phyloP scores from a whole-genome alignment of 2,797 vertebrate genomes.

The Tapirus indicus region DNA sequence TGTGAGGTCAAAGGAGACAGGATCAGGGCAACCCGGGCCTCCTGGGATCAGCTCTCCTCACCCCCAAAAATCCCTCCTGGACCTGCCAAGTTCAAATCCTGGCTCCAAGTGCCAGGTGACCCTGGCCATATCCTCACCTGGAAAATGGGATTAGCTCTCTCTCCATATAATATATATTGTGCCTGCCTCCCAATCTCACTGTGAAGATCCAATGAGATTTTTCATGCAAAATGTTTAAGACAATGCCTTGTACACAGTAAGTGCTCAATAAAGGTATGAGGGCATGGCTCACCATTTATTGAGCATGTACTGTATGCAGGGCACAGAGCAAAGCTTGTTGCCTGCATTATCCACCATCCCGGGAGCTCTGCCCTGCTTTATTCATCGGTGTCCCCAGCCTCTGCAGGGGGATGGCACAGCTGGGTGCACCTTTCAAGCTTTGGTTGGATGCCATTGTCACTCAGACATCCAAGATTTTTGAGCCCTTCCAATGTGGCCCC shows the following conservation, averaged over 20 bases:
- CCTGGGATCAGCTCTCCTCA: not conserved
- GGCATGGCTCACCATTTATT: not conserved
- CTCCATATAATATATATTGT: fast-evolving
- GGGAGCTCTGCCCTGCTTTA: not conserved
- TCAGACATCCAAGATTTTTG: not conserved
- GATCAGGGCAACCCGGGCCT: not conserved
- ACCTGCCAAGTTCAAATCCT: not conserved
- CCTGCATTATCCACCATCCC: not conserved
- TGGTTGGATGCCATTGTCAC: not conserved
- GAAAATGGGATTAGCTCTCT: not conserved
- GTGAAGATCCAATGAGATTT: not conserved
- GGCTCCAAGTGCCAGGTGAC: not conserved
- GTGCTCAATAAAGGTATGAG: fast-evolving
- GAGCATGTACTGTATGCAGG: fast-evolving
- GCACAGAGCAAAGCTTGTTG: not conserved
- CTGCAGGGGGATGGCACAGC: fast-evolving
- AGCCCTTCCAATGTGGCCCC: not conserved
- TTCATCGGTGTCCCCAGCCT: not conserved
- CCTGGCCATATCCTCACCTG: not conserved
- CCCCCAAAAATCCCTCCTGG: no score
- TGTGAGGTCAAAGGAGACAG: not conserved
- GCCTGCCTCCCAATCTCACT: not conserved
- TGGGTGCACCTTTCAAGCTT: not conserved
- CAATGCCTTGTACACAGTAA: fast-evolving
- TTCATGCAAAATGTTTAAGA: not conserved